Conservation (phyloP, 1,140 invertebrate species). For the Pseudomyrmex concolor region DNA sequence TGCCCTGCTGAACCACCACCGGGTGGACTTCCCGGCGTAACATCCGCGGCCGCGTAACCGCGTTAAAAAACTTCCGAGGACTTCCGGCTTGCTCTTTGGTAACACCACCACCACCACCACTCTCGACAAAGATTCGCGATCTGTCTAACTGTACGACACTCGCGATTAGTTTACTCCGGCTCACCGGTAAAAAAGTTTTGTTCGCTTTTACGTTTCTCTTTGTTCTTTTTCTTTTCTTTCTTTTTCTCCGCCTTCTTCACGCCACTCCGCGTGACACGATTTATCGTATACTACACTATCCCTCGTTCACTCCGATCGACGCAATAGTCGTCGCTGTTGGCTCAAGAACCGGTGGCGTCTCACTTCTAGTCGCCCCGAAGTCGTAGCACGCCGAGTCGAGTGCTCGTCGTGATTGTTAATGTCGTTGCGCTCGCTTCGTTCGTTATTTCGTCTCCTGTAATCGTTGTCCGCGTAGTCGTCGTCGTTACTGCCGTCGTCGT, state of each 20-base stretch:
- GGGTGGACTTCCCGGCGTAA: constrained; percentile 64
- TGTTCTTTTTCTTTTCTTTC: constrained; percentile 55
- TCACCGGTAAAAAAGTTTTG: constrained; percentile 11
- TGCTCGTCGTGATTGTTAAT: constrained; percentile 61
- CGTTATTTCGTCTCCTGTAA: constrained; percentile 45
- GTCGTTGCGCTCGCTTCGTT: constrained; percentile 51
- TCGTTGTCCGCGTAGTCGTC: constrained; percentile 44
- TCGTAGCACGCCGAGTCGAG: constrained; percentile 60
- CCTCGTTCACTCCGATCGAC: constrained; percentile 3
- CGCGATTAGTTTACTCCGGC: constrained; percentile 29
- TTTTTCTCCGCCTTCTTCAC: constrained; percentile 76
- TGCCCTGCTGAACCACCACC: constrained; percentile 61
- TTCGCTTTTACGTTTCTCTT: not conserved
- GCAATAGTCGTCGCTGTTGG: constrained; percentile 23
- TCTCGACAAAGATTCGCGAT: not conserved
- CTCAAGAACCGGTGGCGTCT: constrained; percentile 21
- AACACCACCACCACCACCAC: not conserved
- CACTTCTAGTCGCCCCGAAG: constrained; percentile 63
- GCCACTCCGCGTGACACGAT: constrained; percentile 72
- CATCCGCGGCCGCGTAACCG: constrained; percentile 67
- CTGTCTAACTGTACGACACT: not conserved
- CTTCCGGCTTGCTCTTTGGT: not conserved
- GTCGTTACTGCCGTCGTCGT: constrained; percentile 42
- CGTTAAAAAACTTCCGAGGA: constrained; percentile 26
- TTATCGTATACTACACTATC: constrained; percentile 71